These are phyloP conservation scores for Crotalus helleri DNA, from an alignment of 2,113 vertebrate species.

Conservation along the genomic window DNA sequence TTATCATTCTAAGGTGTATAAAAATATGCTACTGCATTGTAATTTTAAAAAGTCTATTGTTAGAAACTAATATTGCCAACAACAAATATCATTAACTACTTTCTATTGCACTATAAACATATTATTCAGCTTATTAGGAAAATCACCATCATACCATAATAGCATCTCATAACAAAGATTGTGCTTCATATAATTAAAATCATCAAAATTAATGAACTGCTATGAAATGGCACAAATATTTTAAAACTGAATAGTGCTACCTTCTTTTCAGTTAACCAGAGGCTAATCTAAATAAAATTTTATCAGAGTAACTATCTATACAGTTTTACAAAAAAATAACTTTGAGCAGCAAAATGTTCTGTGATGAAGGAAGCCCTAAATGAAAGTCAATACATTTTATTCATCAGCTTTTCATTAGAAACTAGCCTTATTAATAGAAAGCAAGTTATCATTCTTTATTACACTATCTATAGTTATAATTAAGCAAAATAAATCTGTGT, in stretches of 20 bases:
- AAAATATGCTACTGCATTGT: neutral
- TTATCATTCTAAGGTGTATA: neutral
- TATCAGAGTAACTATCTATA: neutral
- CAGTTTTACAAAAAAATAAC: neutral
- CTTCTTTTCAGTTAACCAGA: neutral
- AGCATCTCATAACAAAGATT: neutral
- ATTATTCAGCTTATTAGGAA: neutral
- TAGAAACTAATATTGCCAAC: neutral
- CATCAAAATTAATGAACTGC: neutral
- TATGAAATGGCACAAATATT: neutral
- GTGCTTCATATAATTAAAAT: neutral
- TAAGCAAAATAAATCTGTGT: neutral
- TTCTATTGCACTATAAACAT: neutral
- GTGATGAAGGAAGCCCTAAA: neutral
- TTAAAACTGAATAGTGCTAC: neutral
- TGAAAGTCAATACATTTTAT: neutral
- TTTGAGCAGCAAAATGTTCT: neutral
- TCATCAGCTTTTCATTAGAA: neutral
- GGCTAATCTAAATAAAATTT: neutral
- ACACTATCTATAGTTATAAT: neutral
- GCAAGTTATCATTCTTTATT: neutral
- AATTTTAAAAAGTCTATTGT: neutral
- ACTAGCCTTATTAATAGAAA: neutral
- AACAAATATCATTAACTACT: neutral
- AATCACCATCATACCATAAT: neutral